phyloP scores from a whole-genome alignment of 2,888 invertebrate genomes.

The Trachelus iudaicus region DNA sequence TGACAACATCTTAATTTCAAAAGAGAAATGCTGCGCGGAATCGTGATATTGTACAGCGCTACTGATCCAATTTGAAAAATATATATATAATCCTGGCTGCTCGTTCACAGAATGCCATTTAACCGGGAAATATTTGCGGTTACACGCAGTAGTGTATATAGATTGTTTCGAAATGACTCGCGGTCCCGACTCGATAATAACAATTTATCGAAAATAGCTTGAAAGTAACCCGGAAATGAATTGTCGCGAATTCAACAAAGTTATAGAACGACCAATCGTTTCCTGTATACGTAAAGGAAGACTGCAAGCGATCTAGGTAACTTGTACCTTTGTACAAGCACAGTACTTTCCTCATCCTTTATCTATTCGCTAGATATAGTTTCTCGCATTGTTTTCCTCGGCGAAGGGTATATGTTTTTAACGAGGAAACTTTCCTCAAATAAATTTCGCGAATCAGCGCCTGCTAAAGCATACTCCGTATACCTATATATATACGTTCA shows the following conservation, averaged over 20 bases:
- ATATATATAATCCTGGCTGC: not conserved
- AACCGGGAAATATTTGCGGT: not conserved
- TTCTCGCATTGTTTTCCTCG: slow-evolving; percentile 20
- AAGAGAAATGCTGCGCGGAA: not conserved
- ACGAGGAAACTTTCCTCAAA: slow-evolving; percentile 48
- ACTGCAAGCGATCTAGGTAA: not conserved
- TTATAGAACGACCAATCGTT: not conserved
- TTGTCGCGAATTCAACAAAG: not conserved
- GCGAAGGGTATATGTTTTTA: slow-evolving; percentile 34
- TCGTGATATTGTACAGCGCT: not conserved
- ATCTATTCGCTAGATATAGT: slow-evolving; percentile 21
- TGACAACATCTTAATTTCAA: not conserved
- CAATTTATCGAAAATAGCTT: not conserved
- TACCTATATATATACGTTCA: not conserved
- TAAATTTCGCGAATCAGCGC: slow-evolving; percentile 45
- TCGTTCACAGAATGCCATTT: not conserved
- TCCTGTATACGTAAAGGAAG: not conserved
- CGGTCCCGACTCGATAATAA: not conserved
- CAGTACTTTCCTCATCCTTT: slow-evolving; percentile 27
- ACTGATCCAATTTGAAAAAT: not conserved
- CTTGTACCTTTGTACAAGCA: not conserved
- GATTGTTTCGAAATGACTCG: not conserved
- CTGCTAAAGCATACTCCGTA: not conserved
- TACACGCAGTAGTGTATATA: not conserved
- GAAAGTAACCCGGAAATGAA: not conserved